Percentiles rank a stretch among this genome's conserved stretches.
phyloP scores from a whole-genome alignment of 1,140 invertebrate genomes.

The Scaptomyza montana region DNA sequence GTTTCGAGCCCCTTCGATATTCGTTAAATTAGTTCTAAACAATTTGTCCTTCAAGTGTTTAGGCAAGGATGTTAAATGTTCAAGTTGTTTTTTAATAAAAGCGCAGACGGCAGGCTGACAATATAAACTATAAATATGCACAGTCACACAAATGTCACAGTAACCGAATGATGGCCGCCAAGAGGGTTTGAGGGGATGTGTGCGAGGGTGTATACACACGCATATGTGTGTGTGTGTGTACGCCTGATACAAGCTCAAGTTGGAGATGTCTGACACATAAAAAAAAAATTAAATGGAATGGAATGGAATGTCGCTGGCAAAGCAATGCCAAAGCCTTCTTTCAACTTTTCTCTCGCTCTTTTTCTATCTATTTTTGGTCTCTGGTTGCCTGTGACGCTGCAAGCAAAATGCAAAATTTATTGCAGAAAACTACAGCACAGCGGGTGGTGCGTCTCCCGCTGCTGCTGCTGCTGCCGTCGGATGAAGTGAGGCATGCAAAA shows the following conservation, averaged over 20 bases:
- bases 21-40: too few relatives aligned
- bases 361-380: neutral
- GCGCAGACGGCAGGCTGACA: conserved; percentile 43
- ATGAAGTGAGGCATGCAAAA: conserved; percentile 72
- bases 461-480: conserved; percentile 6
- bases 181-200: neutral
- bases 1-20: too few relatives aligned
- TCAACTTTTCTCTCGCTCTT: conserved; percentile 1
- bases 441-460: conserved; percentile 11
- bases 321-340: conserved; percentile 27
- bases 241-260: conserved; percentile 7
- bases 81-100: conserved; percentile 38
- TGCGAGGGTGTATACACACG: neutral
- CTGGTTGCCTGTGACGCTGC: conserved; percentile 59
- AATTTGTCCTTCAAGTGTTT: neutral
- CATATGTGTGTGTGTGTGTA: too few relatives aligned
- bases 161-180: conserved; percentile 19
- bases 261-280: conserved; percentile 44
- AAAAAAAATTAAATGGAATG: too few relatives aligned
- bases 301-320: conserved; percentile 34
- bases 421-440: conserved; percentile 72
- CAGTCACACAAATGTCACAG: conserved; percentile 48
- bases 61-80: conserved; percentile 17
- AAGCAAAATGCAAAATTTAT: conserved; percentile 80
- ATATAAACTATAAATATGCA: conserved; percentile 78